Conservation (phyloP, 2,113 vertebrate genomes). For the Rhabdomys dilectus region DNA sequence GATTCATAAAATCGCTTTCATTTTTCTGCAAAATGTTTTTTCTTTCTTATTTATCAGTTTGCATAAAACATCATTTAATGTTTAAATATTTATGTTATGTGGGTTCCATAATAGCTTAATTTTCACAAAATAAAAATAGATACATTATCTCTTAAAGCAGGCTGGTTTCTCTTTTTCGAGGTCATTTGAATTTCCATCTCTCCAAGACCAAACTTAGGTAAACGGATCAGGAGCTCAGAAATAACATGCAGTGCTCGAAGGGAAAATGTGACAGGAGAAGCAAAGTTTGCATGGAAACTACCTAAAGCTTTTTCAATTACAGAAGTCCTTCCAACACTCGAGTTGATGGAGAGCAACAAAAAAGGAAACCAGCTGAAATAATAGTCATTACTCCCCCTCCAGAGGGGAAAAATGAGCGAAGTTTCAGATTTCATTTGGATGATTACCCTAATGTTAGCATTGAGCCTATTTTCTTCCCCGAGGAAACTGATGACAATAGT, state of each 20-base stretch:
- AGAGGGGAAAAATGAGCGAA: neutral
- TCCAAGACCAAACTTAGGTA: slow-evolving; percentile 20
- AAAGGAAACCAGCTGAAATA: neutral
- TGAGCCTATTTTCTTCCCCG: neutral
- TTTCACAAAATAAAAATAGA: slow-evolving; percentile 39
- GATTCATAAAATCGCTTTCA: neutral
- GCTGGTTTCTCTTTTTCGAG: slow-evolving; percentile 12
- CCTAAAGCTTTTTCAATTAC: neutral
- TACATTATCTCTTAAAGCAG: slow-evolving; percentile 52
- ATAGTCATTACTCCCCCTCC: neutral
- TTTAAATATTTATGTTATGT: slow-evolving; percentile 67
- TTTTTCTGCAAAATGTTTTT: slow-evolving; percentile 29
- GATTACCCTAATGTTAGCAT: neutral
- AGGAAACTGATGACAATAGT: neutral
- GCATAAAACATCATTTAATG: slow-evolving; percentile 46
- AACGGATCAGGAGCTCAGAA: neutral
- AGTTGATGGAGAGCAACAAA: neutral
- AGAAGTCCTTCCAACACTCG: neutral
- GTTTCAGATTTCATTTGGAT: neutral
- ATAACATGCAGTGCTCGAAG: neutral
- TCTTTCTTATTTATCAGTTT: slow-evolving; percentile 60
- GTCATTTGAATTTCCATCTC: slow-evolving; percentile 50
- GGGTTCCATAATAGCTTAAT: slow-evolving; percentile 54
- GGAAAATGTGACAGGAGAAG: neutral
- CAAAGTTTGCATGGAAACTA: neutral